phyloP scores from a whole-genome alignment of 2,797 vertebrate species.

The Pelochelys cantorii region DNA sequence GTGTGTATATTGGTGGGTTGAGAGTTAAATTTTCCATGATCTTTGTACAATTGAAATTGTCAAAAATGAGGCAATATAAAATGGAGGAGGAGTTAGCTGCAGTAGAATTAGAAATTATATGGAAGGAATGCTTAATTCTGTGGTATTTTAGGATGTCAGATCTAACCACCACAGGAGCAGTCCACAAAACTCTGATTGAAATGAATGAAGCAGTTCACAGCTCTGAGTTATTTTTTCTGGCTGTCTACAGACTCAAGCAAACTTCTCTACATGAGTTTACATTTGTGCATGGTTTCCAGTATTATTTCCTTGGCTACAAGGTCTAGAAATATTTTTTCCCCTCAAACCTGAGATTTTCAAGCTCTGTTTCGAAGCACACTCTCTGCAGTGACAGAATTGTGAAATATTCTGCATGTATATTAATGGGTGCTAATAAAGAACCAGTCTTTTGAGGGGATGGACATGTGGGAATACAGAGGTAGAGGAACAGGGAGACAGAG shows the following conservation, averaged over 20 bases:
- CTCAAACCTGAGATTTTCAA: not conserved
- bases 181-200: not conserved
- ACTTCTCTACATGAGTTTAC: not conserved
- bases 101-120: not conserved
- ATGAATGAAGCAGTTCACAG: not conserved
- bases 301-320: not conserved
- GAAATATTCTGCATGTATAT: not conserved
- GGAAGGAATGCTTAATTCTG: not conserved
- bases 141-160: not conserved
- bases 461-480: not conserved
- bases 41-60: not conserved
- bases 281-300: not conserved
- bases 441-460: not conserved
- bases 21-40: not conserved
- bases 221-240: not conserved
- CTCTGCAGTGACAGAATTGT: not conserved
- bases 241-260: not conserved
- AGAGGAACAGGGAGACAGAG: not conserved
- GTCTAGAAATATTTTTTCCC: not conserved
- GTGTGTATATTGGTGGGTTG: not conserved
- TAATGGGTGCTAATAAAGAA: not conserved
- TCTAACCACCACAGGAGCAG: not conserved
- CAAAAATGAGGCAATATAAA: not conserved
- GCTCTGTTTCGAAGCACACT: not conserved
- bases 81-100: not conserved